Conservation (phyloP, 2,888 invertebrate species). For the Deroplatys truncata region DNA sequence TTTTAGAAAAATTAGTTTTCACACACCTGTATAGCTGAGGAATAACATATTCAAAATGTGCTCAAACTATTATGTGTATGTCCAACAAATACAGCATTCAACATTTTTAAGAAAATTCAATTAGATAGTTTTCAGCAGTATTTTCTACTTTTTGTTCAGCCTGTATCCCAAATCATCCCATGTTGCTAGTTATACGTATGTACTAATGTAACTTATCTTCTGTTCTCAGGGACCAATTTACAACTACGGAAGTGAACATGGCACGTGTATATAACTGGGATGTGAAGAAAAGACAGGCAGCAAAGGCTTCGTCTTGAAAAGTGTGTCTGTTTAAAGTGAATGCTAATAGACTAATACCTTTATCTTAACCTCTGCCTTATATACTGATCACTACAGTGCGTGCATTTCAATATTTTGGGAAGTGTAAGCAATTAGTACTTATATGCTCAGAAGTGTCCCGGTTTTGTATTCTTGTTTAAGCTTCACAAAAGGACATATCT, state of each 20-base stretch:
- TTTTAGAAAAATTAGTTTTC: no score
- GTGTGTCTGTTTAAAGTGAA: not conserved
- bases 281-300: conserved; percentile 83
- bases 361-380: not conserved
- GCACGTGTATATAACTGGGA: conserved; percentile 98
- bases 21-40: no score
- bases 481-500: not conserved
- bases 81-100: no score
- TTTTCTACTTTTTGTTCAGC: no score
- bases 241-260: conserved; percentile 98
- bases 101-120: no score
- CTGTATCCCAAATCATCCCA: not conserved
- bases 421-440: not conserved
- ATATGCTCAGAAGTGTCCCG: not conserved
- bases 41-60: no score
- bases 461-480: not conserved
- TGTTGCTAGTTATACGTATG: not conserved
- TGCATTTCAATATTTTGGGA: not conserved
- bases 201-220: not conserved
- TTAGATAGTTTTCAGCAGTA: no score
- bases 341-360: not conserved
- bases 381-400: not conserved
- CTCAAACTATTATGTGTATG: no score
- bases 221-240: conserved; percentile 84
- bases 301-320: conserved; percentile 44